These are phyloP conservation scores for Capitulum mitella DNA, from an alignment of 2,888 invertebrate genomes.

Conservation along the genomic window DNA sequence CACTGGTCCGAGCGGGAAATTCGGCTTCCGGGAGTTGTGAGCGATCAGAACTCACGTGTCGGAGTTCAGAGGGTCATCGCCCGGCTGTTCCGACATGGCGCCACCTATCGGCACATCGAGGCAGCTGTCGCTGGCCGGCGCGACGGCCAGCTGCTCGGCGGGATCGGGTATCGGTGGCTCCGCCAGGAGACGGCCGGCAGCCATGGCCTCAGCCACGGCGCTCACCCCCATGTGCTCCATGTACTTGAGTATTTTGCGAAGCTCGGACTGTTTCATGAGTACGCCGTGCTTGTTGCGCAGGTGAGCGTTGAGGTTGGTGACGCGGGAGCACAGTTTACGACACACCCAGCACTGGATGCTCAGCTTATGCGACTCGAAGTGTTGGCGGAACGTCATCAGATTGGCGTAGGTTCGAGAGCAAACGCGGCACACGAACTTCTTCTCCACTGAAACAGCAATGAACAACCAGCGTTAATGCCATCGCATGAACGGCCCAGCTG, in stretches of 20 bases:
- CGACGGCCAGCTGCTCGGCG: background rate
- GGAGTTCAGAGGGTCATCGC: background rate
- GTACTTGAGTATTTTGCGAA: conserved; percentile 15
- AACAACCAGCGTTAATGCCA: too few relatives aligned
- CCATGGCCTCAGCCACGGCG: background rate
- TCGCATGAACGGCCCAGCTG: too few relatives aligned
- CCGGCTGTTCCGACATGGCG: background rate
- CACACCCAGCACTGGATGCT: conserved; percentile 21
- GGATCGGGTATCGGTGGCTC: background rate
- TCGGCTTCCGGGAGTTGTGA: too few relatives aligned
- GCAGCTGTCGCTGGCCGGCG: background rate
- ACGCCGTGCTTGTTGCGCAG: conserved; percentile 13
- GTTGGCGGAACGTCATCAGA: conserved; percentile 15
- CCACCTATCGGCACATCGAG: background rate
- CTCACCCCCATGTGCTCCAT: background rate
- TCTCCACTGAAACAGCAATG: conserved; percentile 4
- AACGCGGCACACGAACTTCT: conserved; percentile 17
- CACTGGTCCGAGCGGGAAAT: too few relatives aligned
- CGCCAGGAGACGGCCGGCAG: background rate
- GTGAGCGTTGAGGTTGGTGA: conserved; percentile 15
- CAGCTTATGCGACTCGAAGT: conserved; percentile 17
- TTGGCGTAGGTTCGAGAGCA: conserved; percentile 16
- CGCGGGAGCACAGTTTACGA: conserved; percentile 10
- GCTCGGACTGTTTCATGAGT: conserved; percentile 10
- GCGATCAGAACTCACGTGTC: too few relatives aligned